Evolutionary conservation across 2,113 vertebrate species (phyloP), one percentile per base, ranked within the genome.

Genomic region (Podarcis muralis): DNA sequence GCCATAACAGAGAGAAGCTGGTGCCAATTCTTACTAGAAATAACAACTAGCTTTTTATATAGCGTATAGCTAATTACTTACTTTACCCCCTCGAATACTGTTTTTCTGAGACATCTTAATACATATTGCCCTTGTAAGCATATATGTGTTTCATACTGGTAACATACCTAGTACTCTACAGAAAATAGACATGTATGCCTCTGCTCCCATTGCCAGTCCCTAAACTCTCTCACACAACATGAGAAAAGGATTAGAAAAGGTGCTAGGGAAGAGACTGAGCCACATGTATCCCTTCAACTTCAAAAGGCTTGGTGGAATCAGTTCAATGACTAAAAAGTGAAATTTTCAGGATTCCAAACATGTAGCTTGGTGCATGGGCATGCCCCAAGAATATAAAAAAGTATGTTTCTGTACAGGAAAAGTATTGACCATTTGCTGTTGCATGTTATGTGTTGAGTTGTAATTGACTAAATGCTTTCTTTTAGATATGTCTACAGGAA

Each of bases 401-500:
- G 27, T 74, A 82, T 59, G 32, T 32, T 40, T 30, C 37, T 76
- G 32, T 57, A 18, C 59, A 53, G 32, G 79, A 87, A 81, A 30
- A 72, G 40, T 16, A 35, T 25, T 30, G 15, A 27, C 12, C 32
- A 40, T 66, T 1, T 62, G 3, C 3, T 75, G 6, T 75, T 88
- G 2, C 57, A 65, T 81, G 25, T 78, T 79, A 79, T 25, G 22
- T 81, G 22, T 80, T 35, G 12, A 20, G 53, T 59, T 91, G 84
- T 82, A 27, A 79, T 32, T 71, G 23, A 83, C 88, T 27, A 83
- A 18, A 12, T 83, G 12, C 12, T 88, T 89, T 87, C 23, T 92
- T 80, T 43, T 93, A 98, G 98, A 97, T 89, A 97, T 98, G 96
- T 97, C 97, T 94, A 94, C 95, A 1, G 98, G 97, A 91, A 93